phyloP scores from a whole-genome alignment of 1,140 invertebrate genomes.

The Caerostris darwini region DNA sequence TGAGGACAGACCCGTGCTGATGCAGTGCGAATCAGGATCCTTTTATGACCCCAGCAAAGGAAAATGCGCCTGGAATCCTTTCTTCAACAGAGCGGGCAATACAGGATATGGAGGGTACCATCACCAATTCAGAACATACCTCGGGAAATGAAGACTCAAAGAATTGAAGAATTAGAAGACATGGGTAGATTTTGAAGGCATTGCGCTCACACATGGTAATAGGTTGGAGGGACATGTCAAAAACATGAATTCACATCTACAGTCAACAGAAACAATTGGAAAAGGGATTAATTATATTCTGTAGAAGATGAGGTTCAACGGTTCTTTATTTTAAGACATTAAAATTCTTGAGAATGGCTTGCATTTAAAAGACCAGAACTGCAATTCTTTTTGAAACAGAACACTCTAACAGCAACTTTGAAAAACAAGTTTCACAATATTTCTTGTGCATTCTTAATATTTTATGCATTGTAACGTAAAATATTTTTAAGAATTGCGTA shows the following conservation, averaged over 20 bases:
- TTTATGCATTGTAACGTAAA: too few species aligned
- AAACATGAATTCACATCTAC: not conserved
- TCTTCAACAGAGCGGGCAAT: slow-evolving; percentile 6
- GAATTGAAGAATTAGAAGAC: not conserved
- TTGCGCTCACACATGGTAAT: not conserved
- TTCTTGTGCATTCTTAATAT: too few species aligned
- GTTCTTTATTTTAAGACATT: too few species aligned
- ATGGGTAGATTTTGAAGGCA: not conserved
- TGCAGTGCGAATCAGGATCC: slow-evolving; percentile 80
- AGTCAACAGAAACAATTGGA: not conserved
- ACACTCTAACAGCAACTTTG: too few species aligned
- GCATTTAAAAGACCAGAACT: too few species aligned
- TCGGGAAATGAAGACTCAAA: not conserved
- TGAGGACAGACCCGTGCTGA: slow-evolving; percentile 78
- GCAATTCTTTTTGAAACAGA: too few species aligned
- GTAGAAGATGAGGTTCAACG: too few species aligned
- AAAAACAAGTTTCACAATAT: too few species aligned
- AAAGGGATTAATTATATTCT: too few species aligned
- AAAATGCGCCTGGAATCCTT: slow-evolving; percentile 78
- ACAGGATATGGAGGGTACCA: slow-evolving; percentile 50
- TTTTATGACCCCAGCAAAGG: slow-evolving; percentile 78
- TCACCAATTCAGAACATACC: slow-evolving; percentile 65
- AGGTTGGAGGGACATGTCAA: not conserved
- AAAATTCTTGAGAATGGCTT: too few species aligned
- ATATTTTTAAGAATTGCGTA: too few species aligned